Evolutionary conservation across 1,140 invertebrate genomes (phyloP).

Genomic region (Eurytemora carolleeae): DNA sequence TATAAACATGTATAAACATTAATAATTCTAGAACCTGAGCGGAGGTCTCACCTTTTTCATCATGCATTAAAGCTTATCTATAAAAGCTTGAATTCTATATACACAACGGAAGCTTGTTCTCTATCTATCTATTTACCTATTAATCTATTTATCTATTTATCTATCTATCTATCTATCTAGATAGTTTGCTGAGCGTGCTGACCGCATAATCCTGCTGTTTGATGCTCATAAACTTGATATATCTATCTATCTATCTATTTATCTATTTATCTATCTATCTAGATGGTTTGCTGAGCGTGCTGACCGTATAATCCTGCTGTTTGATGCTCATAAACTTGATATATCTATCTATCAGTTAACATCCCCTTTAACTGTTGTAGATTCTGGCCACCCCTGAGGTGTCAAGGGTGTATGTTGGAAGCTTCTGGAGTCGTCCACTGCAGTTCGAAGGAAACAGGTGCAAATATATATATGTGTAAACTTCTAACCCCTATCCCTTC

Average conservation of each 20-base stretch:
- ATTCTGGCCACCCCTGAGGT: conserved; percentile 87
- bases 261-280: neutral
- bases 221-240: conserved; percentile 99
- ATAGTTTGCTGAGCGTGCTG: too few species aligned
- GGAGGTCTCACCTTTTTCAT: too few species aligned
- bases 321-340: conserved; percentile 98
- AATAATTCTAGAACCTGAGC: too few species aligned
- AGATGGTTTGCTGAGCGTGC: conserved; percentile 98
- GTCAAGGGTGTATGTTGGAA: conserved; percentile 91
- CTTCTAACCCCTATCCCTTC: too few species aligned
- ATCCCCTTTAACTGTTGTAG: conserved; percentile 34
- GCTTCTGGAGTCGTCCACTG: conserved; percentile 89
- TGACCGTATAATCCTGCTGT: conserved; percentile 88
- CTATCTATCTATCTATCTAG: too few species aligned
- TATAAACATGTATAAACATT: too few species aligned
- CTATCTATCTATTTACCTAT: too few species aligned
- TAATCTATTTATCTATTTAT: too few species aligned
- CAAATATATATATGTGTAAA: too few species aligned
- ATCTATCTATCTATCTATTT: too few species aligned
- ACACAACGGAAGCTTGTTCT: conserved; percentile 93
- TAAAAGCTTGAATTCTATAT: too few species aligned
- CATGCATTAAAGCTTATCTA: too few species aligned
- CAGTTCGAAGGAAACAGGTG: conserved; percentile 62
- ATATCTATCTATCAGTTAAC: conserved; percentile 94
- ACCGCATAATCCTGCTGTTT: conserved; percentile 88